A percentile compares a stretch with the other conserved stretches of the same genome.
These are phyloP conservation scores for Cervus canadensis DNA, from an alignment of 2,113 vertebrate species.

Conservation along the genomic window DNA sequence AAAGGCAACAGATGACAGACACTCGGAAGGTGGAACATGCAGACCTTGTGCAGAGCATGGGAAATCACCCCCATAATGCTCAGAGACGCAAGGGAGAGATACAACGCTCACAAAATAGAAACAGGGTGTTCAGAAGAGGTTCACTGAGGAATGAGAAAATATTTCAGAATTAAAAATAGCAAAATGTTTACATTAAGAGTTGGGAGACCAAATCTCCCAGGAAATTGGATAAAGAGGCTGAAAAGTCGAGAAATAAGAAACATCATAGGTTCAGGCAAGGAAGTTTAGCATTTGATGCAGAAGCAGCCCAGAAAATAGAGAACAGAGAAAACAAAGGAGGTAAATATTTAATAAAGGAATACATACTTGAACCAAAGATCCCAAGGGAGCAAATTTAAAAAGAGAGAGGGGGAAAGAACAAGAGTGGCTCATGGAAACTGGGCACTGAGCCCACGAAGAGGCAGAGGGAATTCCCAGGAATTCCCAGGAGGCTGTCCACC, in stretches of 20 bases:
- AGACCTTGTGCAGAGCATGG: rapidly evolving
- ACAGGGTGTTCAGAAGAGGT: background rate
- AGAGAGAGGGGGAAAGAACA: background rate
- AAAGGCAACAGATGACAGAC: background rate
- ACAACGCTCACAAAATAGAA: background rate
- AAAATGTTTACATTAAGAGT: background rate
- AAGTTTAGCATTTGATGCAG: background rate
- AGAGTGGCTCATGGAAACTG: background rate
- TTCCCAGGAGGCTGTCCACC: background rate
- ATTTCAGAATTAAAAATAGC: background rate
- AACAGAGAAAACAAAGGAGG: background rate
- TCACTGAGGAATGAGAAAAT: background rate
- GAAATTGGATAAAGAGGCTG: background rate
- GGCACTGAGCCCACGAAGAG: background rate
- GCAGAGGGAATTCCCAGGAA: background rate
- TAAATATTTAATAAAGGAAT: background rate
- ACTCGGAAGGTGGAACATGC: rapidly evolving
- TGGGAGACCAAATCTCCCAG: background rate
- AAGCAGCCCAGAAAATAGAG: background rate
- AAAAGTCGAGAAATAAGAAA: background rate
- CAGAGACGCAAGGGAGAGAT: rapidly evolving
- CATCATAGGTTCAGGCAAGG: background rate
- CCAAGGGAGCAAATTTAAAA: background rate
- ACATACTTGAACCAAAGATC: background rate
- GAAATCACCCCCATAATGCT: rapidly evolving